Base-by-base conservation (phyloP, 2,113 vertebrate species). In the Athene cunicularia region DNA sequence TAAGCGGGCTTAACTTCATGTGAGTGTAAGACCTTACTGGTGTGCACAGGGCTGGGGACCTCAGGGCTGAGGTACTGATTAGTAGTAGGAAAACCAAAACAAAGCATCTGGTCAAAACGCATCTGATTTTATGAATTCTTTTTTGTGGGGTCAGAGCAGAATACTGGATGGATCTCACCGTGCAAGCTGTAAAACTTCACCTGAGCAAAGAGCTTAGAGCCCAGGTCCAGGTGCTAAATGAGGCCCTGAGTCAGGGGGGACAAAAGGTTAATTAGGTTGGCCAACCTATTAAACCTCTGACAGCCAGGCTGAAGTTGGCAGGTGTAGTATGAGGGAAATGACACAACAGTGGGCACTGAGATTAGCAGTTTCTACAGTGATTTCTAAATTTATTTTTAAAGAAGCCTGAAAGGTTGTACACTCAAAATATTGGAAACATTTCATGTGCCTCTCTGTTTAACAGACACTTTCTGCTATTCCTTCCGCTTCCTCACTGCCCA, bases 1-100 rank as follows among this genome's bases (percentile, higher is more conserved):
- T 39, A 1, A 23, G 73, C 14, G 0, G 0, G 8, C 11, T 56
- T 47, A 12, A 26, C 62, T 62, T n/a, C 49, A 0, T 7, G 24
- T 5, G 43, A 4, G 7, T 26, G 28, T 26, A 7, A 45, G 56
- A 22, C 21, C 70, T 43, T 15, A 2, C 24, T 6, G 45, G 14
- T 37, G 63, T 17, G 8, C 23, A 0, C 27, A 4, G 53, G 11
- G 59, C 83, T 58, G 55, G 23, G 88, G 43, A 77, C 60, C 77
- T 90, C 63, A 39, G 43, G 43, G 43, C 43, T 45, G 43, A 45
- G 16, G 17, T 45, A 45, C 43, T 39, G 45, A 32, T 53, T n/a
- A 52, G 35, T 39, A n/a, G 17, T 39, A 33, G 45, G 1, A 4
- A 5, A 10, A 32, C 45, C 45, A 18, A 41, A 24, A 20, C 45